phyloP scores from a whole-genome alignment of 2,797 vertebrate species.

The Enteromius thamalakanensis region DNA sequence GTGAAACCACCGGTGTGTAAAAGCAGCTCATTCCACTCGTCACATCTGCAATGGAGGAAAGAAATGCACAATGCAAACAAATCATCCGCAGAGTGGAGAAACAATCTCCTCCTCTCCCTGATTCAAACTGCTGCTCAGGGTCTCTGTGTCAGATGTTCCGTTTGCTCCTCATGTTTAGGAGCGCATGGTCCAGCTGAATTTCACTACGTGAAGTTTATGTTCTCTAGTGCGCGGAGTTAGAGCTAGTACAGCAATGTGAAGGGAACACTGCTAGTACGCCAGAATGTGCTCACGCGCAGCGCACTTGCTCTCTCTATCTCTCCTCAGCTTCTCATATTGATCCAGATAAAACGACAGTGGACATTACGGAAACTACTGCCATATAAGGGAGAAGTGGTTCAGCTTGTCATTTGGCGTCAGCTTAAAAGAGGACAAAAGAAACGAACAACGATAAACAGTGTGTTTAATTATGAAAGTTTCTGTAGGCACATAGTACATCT shows the following conservation, averaged over 20 bases:
- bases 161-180: constrained; percentile 27
- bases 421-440: not conserved
- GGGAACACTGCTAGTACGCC: not conserved
- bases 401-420: not conserved
- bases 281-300: not conserved
- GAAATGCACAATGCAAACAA: constrained; percentile 41
- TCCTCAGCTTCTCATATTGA: not conserved
- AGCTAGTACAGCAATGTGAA: constrained; percentile 27
- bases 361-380: constrained; percentile 2
- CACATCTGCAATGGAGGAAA: constrained; percentile 37
- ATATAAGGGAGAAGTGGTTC: constrained; percentile 7
- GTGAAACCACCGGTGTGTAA: constrained; percentile 72
- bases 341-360: constrained; percentile 7
- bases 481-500: not conserved
- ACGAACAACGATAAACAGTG: not conserved
- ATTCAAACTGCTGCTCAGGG: constrained; percentile 2
- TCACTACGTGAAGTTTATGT: not conserved
- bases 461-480: not conserved
- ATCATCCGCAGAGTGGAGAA: constrained; percentile 27
- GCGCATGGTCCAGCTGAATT: not conserved
- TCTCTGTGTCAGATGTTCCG: constrained; percentile 12
- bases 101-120: constrained; percentile 1
- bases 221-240: constrained; percentile 5
- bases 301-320: constrained; percentile 30
- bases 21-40: constrained; percentile 74